Evolutionary conservation across 2,113 vertebrate species (phyloP).

Genomic region (Calypte anna): DNA sequence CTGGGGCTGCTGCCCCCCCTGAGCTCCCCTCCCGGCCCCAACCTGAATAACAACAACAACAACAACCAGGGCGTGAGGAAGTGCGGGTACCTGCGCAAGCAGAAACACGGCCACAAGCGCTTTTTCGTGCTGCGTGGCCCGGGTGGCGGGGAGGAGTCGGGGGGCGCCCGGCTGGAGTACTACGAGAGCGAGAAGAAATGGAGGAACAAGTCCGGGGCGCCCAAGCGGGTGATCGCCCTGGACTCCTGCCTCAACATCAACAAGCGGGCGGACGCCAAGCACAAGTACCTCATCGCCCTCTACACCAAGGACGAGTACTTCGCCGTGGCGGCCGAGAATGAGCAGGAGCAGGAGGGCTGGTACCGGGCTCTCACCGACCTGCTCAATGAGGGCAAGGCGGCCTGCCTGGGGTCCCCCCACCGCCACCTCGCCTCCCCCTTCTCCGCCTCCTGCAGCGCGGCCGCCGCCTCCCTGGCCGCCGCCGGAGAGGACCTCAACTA

Average conservation of each 20-base stretch:
- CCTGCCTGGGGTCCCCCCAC: constrained; percentile 78
- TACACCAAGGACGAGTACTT: constrained; percentile 98
- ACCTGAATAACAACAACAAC: constrained; percentile 80
- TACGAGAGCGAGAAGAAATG: constrained; percentile 99
- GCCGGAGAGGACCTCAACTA: constrained; percentile 84
- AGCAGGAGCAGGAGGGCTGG: constrained; percentile 95
- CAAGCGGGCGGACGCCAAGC: constrained; percentile 95
- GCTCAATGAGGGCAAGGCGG: constrained; percentile 85
- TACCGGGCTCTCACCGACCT: constrained; percentile 88
- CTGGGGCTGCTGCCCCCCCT: constrained; percentile 30
- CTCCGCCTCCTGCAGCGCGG: constrained; percentile 76
- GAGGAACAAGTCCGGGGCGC: constrained; percentile 90
- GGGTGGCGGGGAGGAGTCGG: constrained; percentile 70
- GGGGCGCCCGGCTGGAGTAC: constrained; percentile 90
- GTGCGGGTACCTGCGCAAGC: constrained; percentile 94
- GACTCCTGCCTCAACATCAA: constrained; percentile 95
- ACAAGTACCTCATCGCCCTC: constrained; percentile 96
- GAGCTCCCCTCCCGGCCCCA: constrained; percentile 59
- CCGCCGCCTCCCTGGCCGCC: constrained; percentile 61
- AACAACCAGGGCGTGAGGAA: constrained; percentile 84
- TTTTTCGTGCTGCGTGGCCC: constrained; percentile 92
- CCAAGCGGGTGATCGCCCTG: constrained; percentile 91
- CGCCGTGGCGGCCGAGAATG: constrained; percentile 93
- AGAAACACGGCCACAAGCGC: constrained; percentile 95
- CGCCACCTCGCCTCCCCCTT: constrained; percentile 66